Conservation (phyloP, 2,113 vertebrate species). For the Menura novaehollandiae region DNA sequence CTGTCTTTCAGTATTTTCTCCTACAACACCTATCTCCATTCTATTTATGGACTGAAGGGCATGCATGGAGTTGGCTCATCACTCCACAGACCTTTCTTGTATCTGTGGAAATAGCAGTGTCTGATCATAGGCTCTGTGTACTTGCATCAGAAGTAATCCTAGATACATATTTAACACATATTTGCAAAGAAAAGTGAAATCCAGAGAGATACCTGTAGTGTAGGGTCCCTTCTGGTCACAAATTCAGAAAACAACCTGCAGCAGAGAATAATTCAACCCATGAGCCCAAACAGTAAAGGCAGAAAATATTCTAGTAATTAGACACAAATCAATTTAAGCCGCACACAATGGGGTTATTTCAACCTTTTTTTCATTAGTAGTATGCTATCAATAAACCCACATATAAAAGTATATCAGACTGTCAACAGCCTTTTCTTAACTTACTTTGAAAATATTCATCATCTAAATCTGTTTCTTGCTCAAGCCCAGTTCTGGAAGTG, state of each 20-base stretch:
- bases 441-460: background rate
- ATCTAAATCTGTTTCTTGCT: background rate
- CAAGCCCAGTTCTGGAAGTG: background rate
- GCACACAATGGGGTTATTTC: background rate
- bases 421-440: background rate
- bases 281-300: accelerated
- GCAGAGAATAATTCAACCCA: background rate
- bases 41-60: constrained; percentile 5
- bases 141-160: background rate
- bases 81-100: background rate
- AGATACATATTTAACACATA: background rate
- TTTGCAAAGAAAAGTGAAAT: background rate
- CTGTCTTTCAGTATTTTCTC: background rate
- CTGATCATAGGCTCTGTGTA: background rate
- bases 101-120: background rate
- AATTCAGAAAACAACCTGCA: background rate
- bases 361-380: background rate
- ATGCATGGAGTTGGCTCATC: background rate
- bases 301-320: background rate
- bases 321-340: background rate
- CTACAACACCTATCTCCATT: background rate
- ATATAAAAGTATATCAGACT: background rate
- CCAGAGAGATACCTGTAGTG: background rate
- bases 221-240: background rate
- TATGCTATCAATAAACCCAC: background rate